These are phyloP conservation scores for Periophthalmus modestus DNA, from an alignment of 2,113 vertebrate species.

Conservation along the genomic window DNA sequence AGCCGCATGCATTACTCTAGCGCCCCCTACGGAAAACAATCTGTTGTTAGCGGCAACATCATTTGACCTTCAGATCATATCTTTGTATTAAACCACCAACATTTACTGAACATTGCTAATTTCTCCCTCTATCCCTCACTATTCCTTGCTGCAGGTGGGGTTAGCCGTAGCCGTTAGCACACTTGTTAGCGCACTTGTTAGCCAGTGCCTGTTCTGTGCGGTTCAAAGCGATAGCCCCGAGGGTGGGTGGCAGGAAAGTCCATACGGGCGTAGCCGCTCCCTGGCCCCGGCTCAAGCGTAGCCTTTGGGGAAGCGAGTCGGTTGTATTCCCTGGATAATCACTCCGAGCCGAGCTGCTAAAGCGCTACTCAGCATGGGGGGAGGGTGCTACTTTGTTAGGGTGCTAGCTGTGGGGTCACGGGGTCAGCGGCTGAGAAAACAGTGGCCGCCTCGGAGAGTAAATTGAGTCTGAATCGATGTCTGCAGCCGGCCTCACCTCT, in stretches of 20 bases:
- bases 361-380: slow-evolving; percentile 30
- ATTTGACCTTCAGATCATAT: neutral
- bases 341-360: slow-evolving; percentile 57
- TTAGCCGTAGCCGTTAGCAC: slow-evolving; percentile 15
- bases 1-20: too few relatives aligned
- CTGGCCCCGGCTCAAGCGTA: slow-evolving; percentile 32
- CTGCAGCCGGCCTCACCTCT: slow-evolving; percentile 1
- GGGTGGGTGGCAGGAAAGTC: slow-evolving; percentile 27
- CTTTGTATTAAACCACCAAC: neutral
- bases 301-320: slow-evolving; percentile 52
- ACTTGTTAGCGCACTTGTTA: slow-evolving; percentile 47
- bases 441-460: slow-evolving; percentile 1
- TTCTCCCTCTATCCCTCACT: neutral
- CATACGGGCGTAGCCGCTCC: slow-evolving; percentile 27
- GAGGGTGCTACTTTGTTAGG: slow-evolving; percentile 30
- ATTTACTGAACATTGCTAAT: neutral
- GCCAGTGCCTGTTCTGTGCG: slow-evolving; percentile 23
- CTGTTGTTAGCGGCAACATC: neutral
- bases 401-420: slow-evolving; percentile 48
- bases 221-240: slow-evolving; percentile 35
- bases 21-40: neutral
- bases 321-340: slow-evolving; percentile 62
- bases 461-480: slow-evolving; percentile 9
- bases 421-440: slow-evolving; percentile 42
- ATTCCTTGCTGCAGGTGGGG: neutral